Evolutionary conservation across 2,888 invertebrate species (phyloP).

Genomic region (Lapara coniferarum): DNA sequence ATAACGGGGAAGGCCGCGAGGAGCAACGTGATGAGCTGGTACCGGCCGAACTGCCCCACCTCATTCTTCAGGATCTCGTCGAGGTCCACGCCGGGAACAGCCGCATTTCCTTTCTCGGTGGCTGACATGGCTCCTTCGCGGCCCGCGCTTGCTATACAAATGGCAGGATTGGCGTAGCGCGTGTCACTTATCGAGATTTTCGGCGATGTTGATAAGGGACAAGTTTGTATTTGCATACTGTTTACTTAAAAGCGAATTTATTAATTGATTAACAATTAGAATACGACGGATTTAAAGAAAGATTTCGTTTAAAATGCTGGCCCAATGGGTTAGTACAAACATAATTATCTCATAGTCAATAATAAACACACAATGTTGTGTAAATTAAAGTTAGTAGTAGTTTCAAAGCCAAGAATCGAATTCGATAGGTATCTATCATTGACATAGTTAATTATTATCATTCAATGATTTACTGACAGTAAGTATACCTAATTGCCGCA

Average conservation of each 20-base stretch:
- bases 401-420: no score
- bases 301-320: no score
- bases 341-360: no score
- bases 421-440: no score
- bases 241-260: background rate
- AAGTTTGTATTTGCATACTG: background rate
- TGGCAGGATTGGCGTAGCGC: background rate
- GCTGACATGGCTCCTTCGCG: conserved; percentile 43
- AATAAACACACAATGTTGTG: no score
- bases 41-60: conserved; percentile 72
- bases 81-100: conserved; percentile 54
- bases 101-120: conserved; percentile 48
- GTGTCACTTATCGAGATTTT: conserved; percentile 6
- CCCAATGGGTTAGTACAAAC: no score
- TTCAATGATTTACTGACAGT: no score
- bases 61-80: conserved; percentile 69
- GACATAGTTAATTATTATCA: no score
- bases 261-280: no score
- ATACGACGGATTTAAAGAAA: no score
- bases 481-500: no score
- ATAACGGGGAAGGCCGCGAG: conserved; percentile 71
- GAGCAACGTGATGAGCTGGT: conserved; percentile 66
- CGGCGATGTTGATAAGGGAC: background rate
- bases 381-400: no score
- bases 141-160: conserved; percentile 19